Evolutionary conservation across 2,888 invertebrate genomes (phyloP), one percentile per base, ranked within the genome.

Genomic region (Pegoplata infirma): DNA sequence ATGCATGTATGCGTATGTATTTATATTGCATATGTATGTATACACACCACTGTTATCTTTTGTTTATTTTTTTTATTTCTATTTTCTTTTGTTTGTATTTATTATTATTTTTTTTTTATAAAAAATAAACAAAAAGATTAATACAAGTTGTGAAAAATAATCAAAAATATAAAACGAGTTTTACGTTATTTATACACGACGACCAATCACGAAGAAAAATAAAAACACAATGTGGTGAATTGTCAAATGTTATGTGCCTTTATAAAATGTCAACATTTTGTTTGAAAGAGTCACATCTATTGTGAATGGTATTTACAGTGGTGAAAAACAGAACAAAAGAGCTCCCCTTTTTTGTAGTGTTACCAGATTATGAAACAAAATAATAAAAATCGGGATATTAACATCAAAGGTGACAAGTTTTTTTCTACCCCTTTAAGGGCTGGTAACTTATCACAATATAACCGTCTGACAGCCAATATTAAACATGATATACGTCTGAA

Each of bases 191-290:
- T 46, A 53, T 53, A 53, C 14, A 28, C 66, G 66, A 73, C n/a
- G n/a, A 77, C 56, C 69, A 71, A 66, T 71, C 74, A 46, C 69
- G 66, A 56, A 55, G 67, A 49, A 74, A 61, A 44, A 73, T 47
- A 47, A 64, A 71, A 66, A 61, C 64, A 53, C 61, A 71, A 71
- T 74, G 74, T 74, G 74, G 74, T 78, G 78, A 74, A 66, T 78
- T 74, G 64, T 40, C 53, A 66, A 66, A 49, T 66, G 49, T 28
- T 28, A 49, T 21, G 36, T 47, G 67, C 10, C 51, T 77, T 77
- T 72, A 67, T 72, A 67, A 67, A 71, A 76, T 64, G 61, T 66
- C 72, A 61, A 77, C 49, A 66, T 66, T 59, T 71, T 3, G 17
- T 32, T 32, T 40, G 53, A 44, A 64, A 14, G 14, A 23, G 17